Conservation (phyloP, 2,797 vertebrate genomes). For the Lithobates pipiens region DNA sequence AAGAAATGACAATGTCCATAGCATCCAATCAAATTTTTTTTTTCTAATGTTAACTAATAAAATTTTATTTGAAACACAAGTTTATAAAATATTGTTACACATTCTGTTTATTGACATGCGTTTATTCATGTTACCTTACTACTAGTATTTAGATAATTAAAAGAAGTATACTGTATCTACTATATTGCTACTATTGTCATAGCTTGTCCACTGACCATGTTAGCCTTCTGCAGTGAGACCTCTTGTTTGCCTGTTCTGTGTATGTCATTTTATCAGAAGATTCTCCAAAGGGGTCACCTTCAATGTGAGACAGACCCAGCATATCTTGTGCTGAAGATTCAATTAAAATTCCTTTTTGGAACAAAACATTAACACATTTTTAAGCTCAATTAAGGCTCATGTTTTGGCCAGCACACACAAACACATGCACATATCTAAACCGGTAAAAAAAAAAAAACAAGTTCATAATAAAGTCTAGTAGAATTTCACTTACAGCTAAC, state of each 20-base stretch:
- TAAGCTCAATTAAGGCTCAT: neutral
- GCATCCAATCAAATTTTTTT: no score
- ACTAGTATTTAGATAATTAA: no score
- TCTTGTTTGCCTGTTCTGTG: slow-evolving; percentile 74
- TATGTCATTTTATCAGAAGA: slow-evolving; percentile 70
- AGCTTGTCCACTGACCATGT: slow-evolving; percentile 74
- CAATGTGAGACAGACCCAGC: neutral
- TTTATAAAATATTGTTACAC: no score
- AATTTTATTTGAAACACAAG: no score
- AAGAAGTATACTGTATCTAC: no score
- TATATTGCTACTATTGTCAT: neutral
- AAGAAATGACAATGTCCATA: no score
- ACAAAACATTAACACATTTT: slow-evolving; percentile 10
- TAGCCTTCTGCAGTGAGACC: slow-evolving; percentile 74
- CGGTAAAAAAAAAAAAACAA: no score
- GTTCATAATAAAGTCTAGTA: no score
- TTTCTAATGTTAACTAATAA: no score
- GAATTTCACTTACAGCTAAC: no score
- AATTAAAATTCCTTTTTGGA: slow-evolving; percentile 53
- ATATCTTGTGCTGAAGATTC: neutral
- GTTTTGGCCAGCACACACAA: neutral
- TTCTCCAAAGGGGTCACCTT: slow-evolving; percentile 68
- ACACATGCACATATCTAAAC: neutral
- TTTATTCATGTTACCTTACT: no score
- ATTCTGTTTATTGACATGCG: no score